Evolutionary conservation across 2,888 invertebrate species (phyloP).

Genomic region (Watsonalla binaria): DNA sequence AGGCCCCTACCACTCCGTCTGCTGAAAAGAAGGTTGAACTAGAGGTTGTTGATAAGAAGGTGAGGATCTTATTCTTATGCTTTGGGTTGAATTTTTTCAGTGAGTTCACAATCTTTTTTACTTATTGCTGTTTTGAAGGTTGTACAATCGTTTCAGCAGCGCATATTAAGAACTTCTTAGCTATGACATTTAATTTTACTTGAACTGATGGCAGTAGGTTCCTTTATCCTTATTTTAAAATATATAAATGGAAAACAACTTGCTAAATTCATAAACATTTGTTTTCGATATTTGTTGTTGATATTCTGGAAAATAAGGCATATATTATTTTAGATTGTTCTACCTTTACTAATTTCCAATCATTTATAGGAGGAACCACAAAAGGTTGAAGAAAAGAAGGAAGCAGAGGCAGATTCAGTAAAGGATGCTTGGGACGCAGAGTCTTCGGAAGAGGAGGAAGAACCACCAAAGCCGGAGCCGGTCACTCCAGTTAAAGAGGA

Average conservation of each 20-base stretch:
- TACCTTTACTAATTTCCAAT: too few relatives aligned
- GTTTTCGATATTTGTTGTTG: too few relatives aligned
- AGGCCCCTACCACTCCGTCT: constrained; percentile 68
- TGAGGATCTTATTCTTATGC: constrained; percentile 20
- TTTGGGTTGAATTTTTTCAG: too few relatives aligned
- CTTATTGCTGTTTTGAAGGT: too few relatives aligned
- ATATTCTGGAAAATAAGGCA: too few relatives aligned
- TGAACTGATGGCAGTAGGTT: too few relatives aligned
- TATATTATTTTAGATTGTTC: too few relatives aligned
- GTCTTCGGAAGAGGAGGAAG: constrained; percentile 77
- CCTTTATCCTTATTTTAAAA: not conserved
- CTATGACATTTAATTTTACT: too few relatives aligned
- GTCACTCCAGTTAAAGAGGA: constrained; percentile 34
- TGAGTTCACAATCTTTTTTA: too few relatives aligned
- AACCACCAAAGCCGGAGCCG: constrained; percentile 39
- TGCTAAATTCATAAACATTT: too few relatives aligned
- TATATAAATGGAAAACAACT: not conserved
- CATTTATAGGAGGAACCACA: constrained; percentile 39
- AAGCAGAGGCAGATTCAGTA: constrained; percentile 77
- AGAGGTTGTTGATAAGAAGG: constrained; percentile 74
- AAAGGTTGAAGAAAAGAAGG: constrained; percentile 46
- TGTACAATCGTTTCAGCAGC: too few relatives aligned
- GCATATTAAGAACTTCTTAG: too few relatives aligned
- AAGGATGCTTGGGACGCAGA: constrained; percentile 94
- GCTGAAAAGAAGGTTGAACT: constrained; percentile 71